Base-by-base conservation (phyloP, 2,113 vertebrate species). In the Suncus etruscus region DNA sequence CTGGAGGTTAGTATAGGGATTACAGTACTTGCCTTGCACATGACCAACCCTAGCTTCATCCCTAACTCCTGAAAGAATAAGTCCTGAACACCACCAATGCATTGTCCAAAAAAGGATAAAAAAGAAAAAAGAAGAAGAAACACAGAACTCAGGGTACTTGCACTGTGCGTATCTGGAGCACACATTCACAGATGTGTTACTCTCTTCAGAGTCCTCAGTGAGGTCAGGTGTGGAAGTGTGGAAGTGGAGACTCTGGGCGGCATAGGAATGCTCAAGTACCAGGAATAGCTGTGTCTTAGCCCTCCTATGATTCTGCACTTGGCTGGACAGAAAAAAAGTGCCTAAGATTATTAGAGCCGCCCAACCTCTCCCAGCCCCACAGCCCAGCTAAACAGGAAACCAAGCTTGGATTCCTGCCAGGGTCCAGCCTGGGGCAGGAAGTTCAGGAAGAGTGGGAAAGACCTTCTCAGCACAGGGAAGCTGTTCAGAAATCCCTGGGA, bases 361-460 rank as follows among this genome's bases (percentile, higher is more conserved):
- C 89, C 18, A 83, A 51, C 61, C 75, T 94, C 45, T 91, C 70
- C 25, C 8, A 8, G 84, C n/a, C 83, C 77, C 31, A 10, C 12
- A 84, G 51, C 14, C 61, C 47, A 77, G 66, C 75, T 91, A 92
- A 94, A 95, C 94, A 95, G 93, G 95, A 96, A 97, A 88, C 83
- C n/a, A 86, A 83, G 32, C 47, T 94, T 96, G 95, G 88, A 69
- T 88, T 45, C 31, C 50, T 86, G 87, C 94, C 95, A 96, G 79
- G 27, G 12, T 63, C 77, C 58, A 77, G 86, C 48, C 72, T 90
- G 8, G 73, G 54, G 63, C 92, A 96, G 93, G 76, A 95, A 96
- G 73, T 32, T 95, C 54, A 95, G 88, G 90, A 92, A 96, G 90
- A 20, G 51, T 69, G 68, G 86, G 77, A 92, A 94, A 88, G 86